A percentile compares a stretch with the other conserved stretches of the same genome.
Conservation (phyloP, 1,140 invertebrate species). For the Drosophila setifemur region DNA sequence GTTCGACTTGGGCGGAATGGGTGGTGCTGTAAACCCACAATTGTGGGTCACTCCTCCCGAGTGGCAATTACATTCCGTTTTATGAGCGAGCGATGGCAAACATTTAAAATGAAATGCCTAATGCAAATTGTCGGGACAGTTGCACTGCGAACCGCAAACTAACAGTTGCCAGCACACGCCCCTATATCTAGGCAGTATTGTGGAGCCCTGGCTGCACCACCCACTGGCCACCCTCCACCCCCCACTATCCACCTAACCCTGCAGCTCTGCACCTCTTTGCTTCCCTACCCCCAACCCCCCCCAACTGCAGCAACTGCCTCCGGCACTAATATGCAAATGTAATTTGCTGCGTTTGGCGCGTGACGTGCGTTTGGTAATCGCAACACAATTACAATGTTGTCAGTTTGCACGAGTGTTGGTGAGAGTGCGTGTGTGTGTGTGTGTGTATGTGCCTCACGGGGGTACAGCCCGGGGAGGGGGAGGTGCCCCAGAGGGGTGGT, state of each 20-base stretch:
- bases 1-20: not conserved
- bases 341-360: constrained; percentile 79
- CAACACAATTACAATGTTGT: constrained; percentile 80
- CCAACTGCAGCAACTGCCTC: constrained; percentile 17
- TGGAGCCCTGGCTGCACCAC: not conserved
- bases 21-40: constrained; percentile 32
- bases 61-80: constrained; percentile 60
- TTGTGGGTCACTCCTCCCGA: constrained; percentile 40
- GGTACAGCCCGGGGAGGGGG: constrained; percentile 16
- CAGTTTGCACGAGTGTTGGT: constrained; percentile 27
- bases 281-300: not conserved
- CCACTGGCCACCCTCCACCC: not conserved
- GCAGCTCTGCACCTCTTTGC: not conserved
- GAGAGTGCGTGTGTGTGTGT: constrained; percentile 6
- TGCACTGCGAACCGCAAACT: constrained; percentile 25
- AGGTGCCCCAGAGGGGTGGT: not conserved
- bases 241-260: too few species aligned
- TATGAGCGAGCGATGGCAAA: constrained; percentile 57
- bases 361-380: constrained; percentile 78
- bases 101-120: constrained; percentile 78
- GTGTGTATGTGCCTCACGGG: constrained; percentile 18
- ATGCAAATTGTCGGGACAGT: constrained; percentile 67
- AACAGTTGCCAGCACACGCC: constrained; percentile 30
- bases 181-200: constrained; percentile 38
- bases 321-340: constrained; percentile 77